A percentile compares a stretch with the other conserved stretches of the same genome.
Conservation (phyloP, 2,113 vertebrate genomes). For the Larimichthys polyactis region DNA sequence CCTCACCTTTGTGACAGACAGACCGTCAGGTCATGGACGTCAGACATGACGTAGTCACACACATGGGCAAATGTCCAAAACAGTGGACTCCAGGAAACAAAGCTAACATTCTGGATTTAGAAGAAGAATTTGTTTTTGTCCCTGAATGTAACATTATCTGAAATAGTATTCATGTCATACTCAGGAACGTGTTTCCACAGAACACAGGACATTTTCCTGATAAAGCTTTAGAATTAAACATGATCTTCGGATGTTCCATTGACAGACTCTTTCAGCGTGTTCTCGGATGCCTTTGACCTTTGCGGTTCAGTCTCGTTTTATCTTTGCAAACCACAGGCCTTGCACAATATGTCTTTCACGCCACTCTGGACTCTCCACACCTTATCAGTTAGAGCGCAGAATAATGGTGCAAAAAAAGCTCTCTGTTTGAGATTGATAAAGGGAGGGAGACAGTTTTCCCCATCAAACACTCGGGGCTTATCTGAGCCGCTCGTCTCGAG, state of each 20-base stretch:
- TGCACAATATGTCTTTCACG: constrained; percentile 59
- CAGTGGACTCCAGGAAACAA: too few species aligned
- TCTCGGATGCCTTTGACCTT: constrained; percentile 52
- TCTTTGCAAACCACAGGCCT: constrained; percentile 48
- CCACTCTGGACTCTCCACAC: constrained; percentile 57
- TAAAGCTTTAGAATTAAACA: constrained; percentile 27
- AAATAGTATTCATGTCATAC: background rate
- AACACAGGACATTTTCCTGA: background rate
- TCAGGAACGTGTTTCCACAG: background rate
- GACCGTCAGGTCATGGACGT: too few species aligned
- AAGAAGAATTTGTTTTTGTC: background rate
- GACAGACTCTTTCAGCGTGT: constrained; percentile 8
- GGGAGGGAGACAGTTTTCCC: constrained; percentile 55
- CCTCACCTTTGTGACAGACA: too few species aligned
- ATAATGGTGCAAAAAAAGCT: constrained; percentile 64
- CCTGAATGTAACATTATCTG: background rate
- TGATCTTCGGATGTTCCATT: constrained; percentile 7
- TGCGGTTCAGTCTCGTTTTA: constrained; percentile 44
- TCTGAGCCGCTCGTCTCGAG: constrained; percentile 63
- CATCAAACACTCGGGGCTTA: constrained; percentile 75
- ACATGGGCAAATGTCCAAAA: background rate
- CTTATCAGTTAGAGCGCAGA: constrained; percentile 73
- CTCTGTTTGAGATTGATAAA: constrained; percentile 81
- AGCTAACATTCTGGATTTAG: background rate
- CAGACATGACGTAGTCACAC: too few species aligned